Base-by-base conservation (phyloP, 1,140 invertebrate species). In the Halictus rubicundus region DNA sequence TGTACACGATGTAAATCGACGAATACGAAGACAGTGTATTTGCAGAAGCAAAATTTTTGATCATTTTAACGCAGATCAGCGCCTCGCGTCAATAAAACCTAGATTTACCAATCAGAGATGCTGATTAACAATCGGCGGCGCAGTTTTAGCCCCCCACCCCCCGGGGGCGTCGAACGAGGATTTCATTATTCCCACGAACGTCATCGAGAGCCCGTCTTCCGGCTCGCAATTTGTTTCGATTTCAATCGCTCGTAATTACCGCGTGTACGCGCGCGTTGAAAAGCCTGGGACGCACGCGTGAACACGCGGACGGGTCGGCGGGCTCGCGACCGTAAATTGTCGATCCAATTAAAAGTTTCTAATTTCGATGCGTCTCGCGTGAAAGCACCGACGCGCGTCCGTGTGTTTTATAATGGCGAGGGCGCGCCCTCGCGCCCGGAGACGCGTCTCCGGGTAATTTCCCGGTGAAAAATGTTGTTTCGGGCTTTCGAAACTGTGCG, bases 261-360 rank as follows among this genome's bases (percentile, higher is more conserved):
- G 59, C n/a, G 8, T 21, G 42, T 14, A 5, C 10, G 25, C 12
- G 23, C 69, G n/a, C 39, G 21, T 25, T 27, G 73, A 54, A 57
- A 42, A 68, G 52, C 49, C 49, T 12, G 8, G 21, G n/a, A 60
- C 25, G 19, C 59, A 60, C 25, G 19, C 59, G 8, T 16, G 12
- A n/a, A 39, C 61, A 8, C n/a, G n/a, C n/a, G n/a, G n/a, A n/a
- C 61, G 61, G 2, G 16, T 21, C 49, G 49, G 14, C 16, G 3
- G 49, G 49, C 49, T 52, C 32, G 32, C 14, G 16, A 21, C 49
- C 21, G 61, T 72, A 65, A 64, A 78, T 61, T 69, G 46, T 42
- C 68, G 23, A 49, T n/a, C 68, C 69, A 78, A 78, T 78, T 78
- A 78, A 78, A 78, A 78, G 49, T 78, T 78, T 72, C 37, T 64